Conservation (phyloP, 2,888 invertebrate species). For the Chrysodeixis includens region DNA sequence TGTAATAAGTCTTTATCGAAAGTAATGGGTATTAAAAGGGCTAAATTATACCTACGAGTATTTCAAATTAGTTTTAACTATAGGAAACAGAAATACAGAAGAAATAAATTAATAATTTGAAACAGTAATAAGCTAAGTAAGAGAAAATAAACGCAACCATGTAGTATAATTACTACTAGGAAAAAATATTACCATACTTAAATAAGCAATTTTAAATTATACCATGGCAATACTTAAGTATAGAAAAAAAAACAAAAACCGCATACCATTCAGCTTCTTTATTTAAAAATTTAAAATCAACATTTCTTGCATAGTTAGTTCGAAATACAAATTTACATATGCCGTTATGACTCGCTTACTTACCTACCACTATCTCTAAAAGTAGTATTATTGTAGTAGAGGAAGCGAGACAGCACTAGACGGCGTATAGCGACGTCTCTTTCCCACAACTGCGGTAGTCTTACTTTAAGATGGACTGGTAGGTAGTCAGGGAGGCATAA, state of each 20-base stretch:
- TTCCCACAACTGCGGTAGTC: too few relatives aligned
- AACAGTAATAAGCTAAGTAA: background rate
- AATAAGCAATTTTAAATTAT: conserved; percentile 7
- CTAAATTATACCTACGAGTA: conserved; percentile 4
- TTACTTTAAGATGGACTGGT: conserved; percentile 6
- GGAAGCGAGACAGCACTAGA: too few relatives aligned
- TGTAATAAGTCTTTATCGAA: conserved; percentile 25
- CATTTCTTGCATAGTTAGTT: conserved; percentile 39
- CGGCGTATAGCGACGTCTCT: too few relatives aligned
- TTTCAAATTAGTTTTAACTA: conserved; percentile 11
- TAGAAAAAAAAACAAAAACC: conserved; percentile 18
- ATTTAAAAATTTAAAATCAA: conserved; percentile 39
- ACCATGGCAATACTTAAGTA: conserved; percentile 17
- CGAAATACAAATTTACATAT: conserved; percentile 37
- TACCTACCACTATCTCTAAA: too few relatives aligned
- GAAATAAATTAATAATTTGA: background rate
- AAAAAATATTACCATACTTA: background rate
- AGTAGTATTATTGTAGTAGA: too few relatives aligned
- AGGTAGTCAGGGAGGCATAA: conserved; percentile 34
- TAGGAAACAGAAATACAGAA: background rate
- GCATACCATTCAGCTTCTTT: conserved; percentile 22
- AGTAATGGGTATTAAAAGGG: conserved; percentile 30
- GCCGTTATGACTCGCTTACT: conserved; percentile 33
- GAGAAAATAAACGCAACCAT: background rate
- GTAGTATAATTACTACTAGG: background rate